Evolutionary conservation across 2,113 vertebrate species (phyloP).

Genomic region (Dendropsophus ebraccatus): DNA sequence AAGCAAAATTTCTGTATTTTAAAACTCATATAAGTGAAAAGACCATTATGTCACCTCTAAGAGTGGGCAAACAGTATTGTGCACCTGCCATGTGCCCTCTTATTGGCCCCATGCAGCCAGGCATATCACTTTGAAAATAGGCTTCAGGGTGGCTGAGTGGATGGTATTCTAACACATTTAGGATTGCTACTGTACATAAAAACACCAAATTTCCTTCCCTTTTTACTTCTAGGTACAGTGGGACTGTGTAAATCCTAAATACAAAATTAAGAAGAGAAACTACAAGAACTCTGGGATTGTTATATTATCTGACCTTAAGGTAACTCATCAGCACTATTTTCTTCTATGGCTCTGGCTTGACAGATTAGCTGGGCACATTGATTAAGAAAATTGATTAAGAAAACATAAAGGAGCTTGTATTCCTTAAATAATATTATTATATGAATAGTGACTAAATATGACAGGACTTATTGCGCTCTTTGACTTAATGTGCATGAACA

Average conservation of each 20-base stretch:
- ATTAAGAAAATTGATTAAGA: not conserved
- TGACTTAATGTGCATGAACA: not conserved
- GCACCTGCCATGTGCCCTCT: too few species aligned
- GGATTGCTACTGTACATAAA: too few species aligned
- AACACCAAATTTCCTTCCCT: not conserved
- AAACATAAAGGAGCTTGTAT: not conserved
- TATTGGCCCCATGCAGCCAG: too few species aligned
- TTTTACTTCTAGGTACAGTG: constrained; percentile 79
- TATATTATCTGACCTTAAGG: constrained; percentile 88
- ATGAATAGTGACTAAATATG: not conserved
- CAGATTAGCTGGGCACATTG: not conserved
- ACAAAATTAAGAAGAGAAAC: constrained; percentile 91
- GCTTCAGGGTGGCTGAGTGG: too few species aligned
- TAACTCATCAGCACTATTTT: constrained; percentile 61
- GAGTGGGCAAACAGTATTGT: too few species aligned
- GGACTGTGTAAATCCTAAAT: constrained; percentile 94
- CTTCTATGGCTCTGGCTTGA: not conserved
- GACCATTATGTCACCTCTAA: too few species aligned
- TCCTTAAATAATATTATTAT: not conserved
- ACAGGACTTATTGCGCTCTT: not conserved
- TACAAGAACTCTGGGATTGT: constrained; percentile 94
- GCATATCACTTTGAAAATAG: too few species aligned
- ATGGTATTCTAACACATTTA: too few species aligned
- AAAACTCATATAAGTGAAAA: too few species aligned
- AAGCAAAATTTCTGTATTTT: too few species aligned